Conservation (phyloP, 2,888 invertebrate species). For the Lasioglossum calceatum region DNA sequence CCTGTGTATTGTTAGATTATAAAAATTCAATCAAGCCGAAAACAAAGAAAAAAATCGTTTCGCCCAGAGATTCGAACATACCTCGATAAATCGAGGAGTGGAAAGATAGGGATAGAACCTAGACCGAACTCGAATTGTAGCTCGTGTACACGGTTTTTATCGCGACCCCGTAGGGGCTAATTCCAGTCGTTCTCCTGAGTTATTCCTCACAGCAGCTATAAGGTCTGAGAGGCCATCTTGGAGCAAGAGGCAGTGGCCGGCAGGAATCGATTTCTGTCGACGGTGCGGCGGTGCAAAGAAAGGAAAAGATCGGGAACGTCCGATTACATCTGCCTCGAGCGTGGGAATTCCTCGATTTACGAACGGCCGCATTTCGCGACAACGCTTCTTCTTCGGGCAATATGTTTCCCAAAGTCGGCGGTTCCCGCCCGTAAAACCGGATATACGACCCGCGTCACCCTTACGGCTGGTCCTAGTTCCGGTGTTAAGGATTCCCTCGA, state of each 20-base stretch:
- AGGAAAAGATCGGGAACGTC: conserved; percentile 25
- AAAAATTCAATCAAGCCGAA: too few relatives aligned
- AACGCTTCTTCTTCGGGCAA: conserved; percentile 57
- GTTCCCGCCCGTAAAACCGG: conserved; percentile 73
- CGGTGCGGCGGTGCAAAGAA: not conserved
- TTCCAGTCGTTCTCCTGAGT: conserved; percentile 18
- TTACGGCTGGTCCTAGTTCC: not conserved
- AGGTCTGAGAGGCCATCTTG: conserved; percentile 8
- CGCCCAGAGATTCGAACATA: too few relatives aligned
- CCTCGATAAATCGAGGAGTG: not conserved
- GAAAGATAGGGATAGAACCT: not conserved
- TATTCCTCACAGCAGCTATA: conserved; percentile 21
- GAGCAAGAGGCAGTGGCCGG: conserved; percentile 11
- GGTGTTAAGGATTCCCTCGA: conserved; percentile 22
- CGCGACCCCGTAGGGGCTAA: conserved; percentile 1
- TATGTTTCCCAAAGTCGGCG: conserved; percentile 71
- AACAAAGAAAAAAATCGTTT: too few relatives aligned
- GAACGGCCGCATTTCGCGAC: conserved; percentile 58
- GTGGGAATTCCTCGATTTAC: conserved; percentile 62
- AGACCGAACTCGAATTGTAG: not conserved
- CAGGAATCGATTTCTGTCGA: conserved; percentile 24
- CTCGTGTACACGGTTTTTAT: not conserved
- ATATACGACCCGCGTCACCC: conserved; percentile 71
- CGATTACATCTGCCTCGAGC: conserved; percentile 47
- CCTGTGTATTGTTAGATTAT: too few relatives aligned